phyloP scores from a whole-genome alignment of 2,888 invertebrate species.

The Sphaeridia pumilis region DNA sequence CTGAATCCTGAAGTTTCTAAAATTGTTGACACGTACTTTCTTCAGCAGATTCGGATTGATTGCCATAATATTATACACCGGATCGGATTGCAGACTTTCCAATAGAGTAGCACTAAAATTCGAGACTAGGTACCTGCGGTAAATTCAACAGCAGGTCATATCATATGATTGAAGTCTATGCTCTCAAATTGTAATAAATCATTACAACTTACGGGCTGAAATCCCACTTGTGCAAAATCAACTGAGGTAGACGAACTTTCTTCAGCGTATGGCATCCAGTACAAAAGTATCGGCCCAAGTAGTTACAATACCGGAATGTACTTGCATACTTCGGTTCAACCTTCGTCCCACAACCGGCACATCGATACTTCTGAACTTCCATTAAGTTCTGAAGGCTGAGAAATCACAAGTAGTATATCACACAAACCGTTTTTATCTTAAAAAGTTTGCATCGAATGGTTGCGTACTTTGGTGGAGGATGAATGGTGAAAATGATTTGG shows the following conservation, averaged over 20 bases:
- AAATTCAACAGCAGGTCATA: too few relatives aligned
- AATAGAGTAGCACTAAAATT: conserved; percentile 65
- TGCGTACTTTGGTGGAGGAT: conserved; percentile 54
- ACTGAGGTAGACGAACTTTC: conserved; percentile 56
- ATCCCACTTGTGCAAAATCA: conserved; percentile 54
- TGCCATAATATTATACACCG: conserved; percentile 61
- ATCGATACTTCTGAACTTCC: conserved; percentile 61
- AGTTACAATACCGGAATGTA: conserved; percentile 67
- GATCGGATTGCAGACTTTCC: conserved; percentile 63
- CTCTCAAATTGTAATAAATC: not conserved
- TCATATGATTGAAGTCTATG: conserved; percentile 7
- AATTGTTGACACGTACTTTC: conserved; percentile 51
- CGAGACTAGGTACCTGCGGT: conserved; percentile 62
- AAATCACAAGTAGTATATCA: conserved; percentile 25
- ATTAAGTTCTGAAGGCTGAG: conserved; percentile 52
- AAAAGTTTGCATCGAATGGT: too few relatives aligned
- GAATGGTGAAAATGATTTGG: conserved; percentile 69
- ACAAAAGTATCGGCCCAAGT: conserved; percentile 73
- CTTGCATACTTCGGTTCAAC: conserved; percentile 60
- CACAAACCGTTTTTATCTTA: too few relatives aligned
- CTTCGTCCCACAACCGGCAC: conserved; percentile 73
- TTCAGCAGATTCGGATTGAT: conserved; percentile 56
- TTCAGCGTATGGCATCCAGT: conserved; percentile 73
- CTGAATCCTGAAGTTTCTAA: conserved; percentile 52
- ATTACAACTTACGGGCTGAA: conserved; percentile 45